Percentiles rank a stretch among this genome's conserved stretches.
Conservation (phyloP, 2,113 vertebrate genomes). For the Eulemur macaco region DNA sequence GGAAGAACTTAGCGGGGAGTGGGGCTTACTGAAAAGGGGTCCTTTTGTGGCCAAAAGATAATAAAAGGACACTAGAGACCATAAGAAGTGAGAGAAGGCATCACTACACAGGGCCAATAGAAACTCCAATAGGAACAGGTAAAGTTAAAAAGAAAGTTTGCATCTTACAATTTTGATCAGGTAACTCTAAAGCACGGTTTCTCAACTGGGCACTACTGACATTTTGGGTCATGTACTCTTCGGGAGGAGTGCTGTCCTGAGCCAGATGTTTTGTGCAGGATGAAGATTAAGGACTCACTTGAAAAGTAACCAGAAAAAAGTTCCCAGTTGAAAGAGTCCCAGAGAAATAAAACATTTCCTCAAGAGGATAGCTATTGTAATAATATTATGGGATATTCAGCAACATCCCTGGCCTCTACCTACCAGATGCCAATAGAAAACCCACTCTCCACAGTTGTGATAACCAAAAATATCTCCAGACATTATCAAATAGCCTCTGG, state of each 20-base stretch:
- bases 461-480: not conserved
- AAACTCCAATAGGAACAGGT: not conserved
- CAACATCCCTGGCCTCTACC: not conserved
- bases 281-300: not conserved
- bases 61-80: not conserved
- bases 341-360: not conserved
- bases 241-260: not conserved
- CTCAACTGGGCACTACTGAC: not conserved
- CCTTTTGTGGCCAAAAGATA: not conserved
- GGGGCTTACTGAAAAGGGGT: not conserved
- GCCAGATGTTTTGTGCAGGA: not conserved
- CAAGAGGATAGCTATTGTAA: not conserved
- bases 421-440: not conserved
- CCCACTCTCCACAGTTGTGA: fast-evolving
- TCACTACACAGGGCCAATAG: not conserved
- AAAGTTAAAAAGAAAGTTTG: not conserved
- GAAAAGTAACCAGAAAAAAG: not conserved
- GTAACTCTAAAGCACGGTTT: not conserved
- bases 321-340: not conserved
- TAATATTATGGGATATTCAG: not conserved
- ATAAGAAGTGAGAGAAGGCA: not conserved
- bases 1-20: not conserved
- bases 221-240: not conserved
- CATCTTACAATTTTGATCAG: not conserved
- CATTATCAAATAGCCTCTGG: not conserved